Conservation (phyloP, 2,113 vertebrate genomes). For the Macquaria australasica region DNA sequence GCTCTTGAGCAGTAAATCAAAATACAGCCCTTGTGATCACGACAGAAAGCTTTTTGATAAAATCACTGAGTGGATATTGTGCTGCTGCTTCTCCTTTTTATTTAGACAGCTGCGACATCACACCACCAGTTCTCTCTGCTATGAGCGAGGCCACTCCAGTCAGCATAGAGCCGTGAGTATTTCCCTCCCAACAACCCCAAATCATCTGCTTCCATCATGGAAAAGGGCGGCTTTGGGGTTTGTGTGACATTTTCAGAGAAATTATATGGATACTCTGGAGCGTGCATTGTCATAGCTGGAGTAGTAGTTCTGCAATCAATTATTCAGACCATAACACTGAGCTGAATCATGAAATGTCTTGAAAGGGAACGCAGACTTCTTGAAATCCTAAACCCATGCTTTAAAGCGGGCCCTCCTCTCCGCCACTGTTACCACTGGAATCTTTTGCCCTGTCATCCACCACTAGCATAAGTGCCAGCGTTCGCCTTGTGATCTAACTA, state of each 20-base stretch:
- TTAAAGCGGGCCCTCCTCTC: not conserved
- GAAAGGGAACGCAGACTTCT: constrained; percentile 20
- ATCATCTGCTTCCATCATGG: not conserved
- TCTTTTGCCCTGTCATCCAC: constrained; percentile 49
- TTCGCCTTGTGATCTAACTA: constrained; percentile 15
- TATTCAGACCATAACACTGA: constrained; percentile 49
- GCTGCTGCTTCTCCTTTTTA: constrained; percentile 41
- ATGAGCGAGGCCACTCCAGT: constrained; percentile 95
- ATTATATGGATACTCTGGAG: not conserved
- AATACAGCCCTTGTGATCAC: not conserved
- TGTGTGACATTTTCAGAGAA: constrained; percentile 30
- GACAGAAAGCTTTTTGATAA: not conserved
- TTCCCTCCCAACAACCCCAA: not conserved
- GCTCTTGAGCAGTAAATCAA: not conserved
- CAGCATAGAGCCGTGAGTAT: constrained; percentile 98
- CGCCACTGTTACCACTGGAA: constrained; percentile 48
- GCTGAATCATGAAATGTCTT: constrained; percentile 31
- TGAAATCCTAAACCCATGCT: constrained; percentile 47
- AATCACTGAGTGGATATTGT: constrained; percentile 25
- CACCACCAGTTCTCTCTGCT: constrained; percentile 92
- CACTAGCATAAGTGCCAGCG: constrained; percentile 1
- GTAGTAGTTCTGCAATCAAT: constrained; percentile 42
- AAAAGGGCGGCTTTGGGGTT: constrained; percentile 21
- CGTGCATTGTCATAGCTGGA: constrained; percentile 18
- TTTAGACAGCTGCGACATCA: constrained; percentile 94